phyloP scores from a whole-genome alignment of 2,797 vertebrate species.

The Lemur catta region DNA sequence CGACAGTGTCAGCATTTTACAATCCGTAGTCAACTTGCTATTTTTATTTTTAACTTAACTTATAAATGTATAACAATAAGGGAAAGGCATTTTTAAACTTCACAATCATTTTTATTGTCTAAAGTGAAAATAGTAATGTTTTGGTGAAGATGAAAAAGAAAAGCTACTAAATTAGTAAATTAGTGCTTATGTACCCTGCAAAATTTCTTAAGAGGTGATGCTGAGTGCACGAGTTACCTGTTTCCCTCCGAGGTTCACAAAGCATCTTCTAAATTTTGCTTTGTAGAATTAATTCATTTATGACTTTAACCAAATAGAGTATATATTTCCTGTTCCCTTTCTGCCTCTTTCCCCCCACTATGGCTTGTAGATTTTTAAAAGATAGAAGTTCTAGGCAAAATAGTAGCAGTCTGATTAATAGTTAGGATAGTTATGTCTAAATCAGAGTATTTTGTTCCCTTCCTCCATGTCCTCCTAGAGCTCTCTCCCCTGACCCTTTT shows the following conservation, averaged over 20 bases:
- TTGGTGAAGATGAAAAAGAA: slow-evolving; percentile 34
- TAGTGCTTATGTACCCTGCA: not conserved
- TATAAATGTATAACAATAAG: slow-evolving; percentile 14
- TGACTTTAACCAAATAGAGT: slow-evolving; percentile 2
- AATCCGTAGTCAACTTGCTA: not conserved
- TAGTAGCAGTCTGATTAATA: not conserved
- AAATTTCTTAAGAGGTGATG: not conserved
- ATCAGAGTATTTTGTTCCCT: not conserved
- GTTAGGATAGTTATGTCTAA: not conserved
- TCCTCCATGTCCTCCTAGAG: not conserved
- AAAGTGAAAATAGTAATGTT: slow-evolving; percentile 35
- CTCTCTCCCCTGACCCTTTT: not conserved
- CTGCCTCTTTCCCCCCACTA: not conserved
- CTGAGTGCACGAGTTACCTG: not conserved
- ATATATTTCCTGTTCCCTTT: not conserved
- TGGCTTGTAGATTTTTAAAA: slow-evolving; percentile 50
- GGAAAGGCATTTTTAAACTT: slow-evolving; percentile 16
- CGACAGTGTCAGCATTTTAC: not conserved
- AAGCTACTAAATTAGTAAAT: not conserved
- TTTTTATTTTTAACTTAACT: slow-evolving; percentile 25
- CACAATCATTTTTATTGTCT: slow-evolving; percentile 5
- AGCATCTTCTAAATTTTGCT: slow-evolving; percentile 20
- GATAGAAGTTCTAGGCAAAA: slow-evolving; percentile 13
- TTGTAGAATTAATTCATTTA: slow-evolving; percentile 40
- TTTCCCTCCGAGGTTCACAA: not conserved